phyloP scores from a whole-genome alignment of 2,888 invertebrate species.

The Diogma glabrata region DNA sequence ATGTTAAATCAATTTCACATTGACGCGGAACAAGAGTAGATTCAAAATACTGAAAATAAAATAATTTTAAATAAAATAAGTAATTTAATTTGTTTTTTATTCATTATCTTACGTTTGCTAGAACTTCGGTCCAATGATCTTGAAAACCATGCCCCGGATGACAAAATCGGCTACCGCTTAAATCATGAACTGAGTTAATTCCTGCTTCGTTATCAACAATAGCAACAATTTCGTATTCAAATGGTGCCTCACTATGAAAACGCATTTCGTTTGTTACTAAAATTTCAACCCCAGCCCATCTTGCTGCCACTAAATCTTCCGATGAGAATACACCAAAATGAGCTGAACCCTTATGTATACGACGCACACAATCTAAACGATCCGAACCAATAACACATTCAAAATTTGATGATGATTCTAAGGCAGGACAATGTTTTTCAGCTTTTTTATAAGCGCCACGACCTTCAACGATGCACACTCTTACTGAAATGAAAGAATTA shows the following conservation, averaged over 20 bases:
- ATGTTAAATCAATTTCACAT: constrained; percentile 55
- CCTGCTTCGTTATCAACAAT: constrained; percentile 49
- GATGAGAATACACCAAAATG: constrained; percentile 77
- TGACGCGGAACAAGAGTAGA: constrained; percentile 54
- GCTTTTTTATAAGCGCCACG: constrained; percentile 48
- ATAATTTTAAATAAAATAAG: constrained; percentile 10
- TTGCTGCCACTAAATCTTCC: constrained; percentile 68
- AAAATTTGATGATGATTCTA: constrained; percentile 48
- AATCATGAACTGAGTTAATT: constrained; percentile 47
- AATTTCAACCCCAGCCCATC: constrained; percentile 53
- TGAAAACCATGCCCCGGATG: constrained; percentile 68
- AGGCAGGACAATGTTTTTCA: constrained; percentile 48
- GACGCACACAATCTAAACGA: constrained; percentile 69
- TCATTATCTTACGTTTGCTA: constrained; percentile 51
- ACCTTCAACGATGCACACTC: constrained; percentile 59
- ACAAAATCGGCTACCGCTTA: constrained; percentile 62
- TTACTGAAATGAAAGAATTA: constrained; percentile 47
- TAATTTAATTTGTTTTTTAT: constrained; percentile 6
- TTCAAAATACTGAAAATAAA: constrained; percentile 55
- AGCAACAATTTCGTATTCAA: constrained; percentile 52
- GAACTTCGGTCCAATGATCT: constrained; percentile 62
- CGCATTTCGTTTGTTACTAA: constrained; percentile 59
- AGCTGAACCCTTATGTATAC: constrained; percentile 62
- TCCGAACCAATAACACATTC: constrained; percentile 62
- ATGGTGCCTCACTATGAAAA: constrained; percentile 39